Evolutionary conservation across 1,140 invertebrate species (phyloP), one percentile per base, ranked within the genome.

Genomic region (Penaeus chinensis): DNA sequence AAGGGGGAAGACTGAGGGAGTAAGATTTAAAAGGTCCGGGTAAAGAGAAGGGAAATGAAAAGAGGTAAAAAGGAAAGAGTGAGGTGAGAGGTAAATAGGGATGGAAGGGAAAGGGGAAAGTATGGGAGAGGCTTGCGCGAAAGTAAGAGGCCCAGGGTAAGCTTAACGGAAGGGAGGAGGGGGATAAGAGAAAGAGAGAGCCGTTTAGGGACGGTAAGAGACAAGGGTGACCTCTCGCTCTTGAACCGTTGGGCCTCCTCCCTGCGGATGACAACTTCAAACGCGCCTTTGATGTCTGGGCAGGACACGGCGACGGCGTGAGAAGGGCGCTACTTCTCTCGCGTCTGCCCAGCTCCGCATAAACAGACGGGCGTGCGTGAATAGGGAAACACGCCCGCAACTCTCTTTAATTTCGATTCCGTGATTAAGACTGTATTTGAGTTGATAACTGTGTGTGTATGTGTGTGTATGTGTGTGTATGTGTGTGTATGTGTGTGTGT

Each of bases 111-210:
- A 8, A 24, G 20, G 78, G 18, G 78, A 19, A 61, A 24, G 54
- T 19, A 37, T 24, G 32, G 32, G n/a, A 20, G 19, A 20, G 37
- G 19, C 32, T 19, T 37, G n/a, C n/a, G 32, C 11, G 32, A 37
- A 5, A 37, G 32, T n/a, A 32, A 32, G 32, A 7, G 37, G 37
- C n/a, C 27, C 3, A 32, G 32, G 7, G 8, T 27, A 47, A 3
- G 32, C 71, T 18, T 24, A 76, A 27, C 2, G 5, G 1, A 16
- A 7, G 3, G 71, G 32, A 27, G 32, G 22, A 76, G 16, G 2
- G 24, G 32, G 2, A 76, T n/a, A 20, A 19, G 82, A 74, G 80
- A 83, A 85, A 89, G 83, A 54, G 54, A 54, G 54, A 54, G 54
- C 7, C 10, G 16, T 54, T 13, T 2, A 13, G 54, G 54, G 54